Conservation (phyloP, 1,140 invertebrate species). For the Dendroctonus ponderosae region DNA sequence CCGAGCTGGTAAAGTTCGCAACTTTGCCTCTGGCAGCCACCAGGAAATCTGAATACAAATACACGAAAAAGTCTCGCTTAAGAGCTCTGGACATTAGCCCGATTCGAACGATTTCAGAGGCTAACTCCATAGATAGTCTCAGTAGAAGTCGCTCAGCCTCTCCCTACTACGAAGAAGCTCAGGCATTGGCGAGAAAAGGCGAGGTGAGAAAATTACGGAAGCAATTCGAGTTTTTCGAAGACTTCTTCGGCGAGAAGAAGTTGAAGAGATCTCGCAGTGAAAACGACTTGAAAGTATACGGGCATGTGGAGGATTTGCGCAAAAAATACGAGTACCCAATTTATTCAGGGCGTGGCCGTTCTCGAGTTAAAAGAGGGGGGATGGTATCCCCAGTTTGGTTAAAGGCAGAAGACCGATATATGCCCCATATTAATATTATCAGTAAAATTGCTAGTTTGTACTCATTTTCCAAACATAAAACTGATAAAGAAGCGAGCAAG, state of each 20-base stretch:
- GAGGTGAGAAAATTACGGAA: conserved; percentile 71
- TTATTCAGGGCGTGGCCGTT: conserved; percentile 51
- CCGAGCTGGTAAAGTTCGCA: conserved; percentile 50
- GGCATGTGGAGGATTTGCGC: conserved; percentile 60
- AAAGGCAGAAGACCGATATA: conserved; percentile 67
- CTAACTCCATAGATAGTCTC: conserved; percentile 63
- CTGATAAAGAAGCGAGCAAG: conserved; percentile 46
- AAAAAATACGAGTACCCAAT: conserved; percentile 59
- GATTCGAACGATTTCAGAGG: conserved; percentile 39
- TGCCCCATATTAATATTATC: conserved; percentile 86
- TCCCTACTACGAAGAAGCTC: conserved; percentile 67
- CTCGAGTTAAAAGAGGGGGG: conserved; percentile 55
- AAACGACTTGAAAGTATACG: conserved; percentile 63
- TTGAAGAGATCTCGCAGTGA: conserved; percentile 67
- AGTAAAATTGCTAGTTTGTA: conserved; percentile 73
- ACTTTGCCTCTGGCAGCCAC: conserved; percentile 46
- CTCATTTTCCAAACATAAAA: conserved; percentile 44
- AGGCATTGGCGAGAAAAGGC: conserved; percentile 68
- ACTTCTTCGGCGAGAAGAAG: conserved; percentile 43
- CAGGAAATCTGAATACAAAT: conserved; percentile 39
- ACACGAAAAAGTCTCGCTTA: conserved; percentile 39
- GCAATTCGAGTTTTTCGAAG: conserved; percentile 65
- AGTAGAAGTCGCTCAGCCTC: conserved; percentile 65
- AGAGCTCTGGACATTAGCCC: conserved; percentile 41
- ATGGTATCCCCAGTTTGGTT: conserved; percentile 60